A percentile compares a stretch with the other conserved stretches of the same genome.
Conservation (phyloP, 2,113 vertebrate genomes). For the Semnopithecus entellus region DNA sequence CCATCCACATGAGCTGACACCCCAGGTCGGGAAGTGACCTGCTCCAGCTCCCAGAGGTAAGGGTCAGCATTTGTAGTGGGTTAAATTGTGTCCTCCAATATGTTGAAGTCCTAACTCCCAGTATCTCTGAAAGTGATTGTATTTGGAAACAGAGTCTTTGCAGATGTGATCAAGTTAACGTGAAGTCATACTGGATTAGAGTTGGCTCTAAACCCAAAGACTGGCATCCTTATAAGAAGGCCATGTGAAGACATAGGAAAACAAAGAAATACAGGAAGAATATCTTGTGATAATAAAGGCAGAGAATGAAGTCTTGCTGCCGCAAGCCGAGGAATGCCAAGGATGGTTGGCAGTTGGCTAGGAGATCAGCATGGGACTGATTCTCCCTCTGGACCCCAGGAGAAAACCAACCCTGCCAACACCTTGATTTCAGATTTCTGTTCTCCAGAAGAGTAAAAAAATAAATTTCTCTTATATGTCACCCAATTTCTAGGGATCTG, state of each 20-base stretch:
- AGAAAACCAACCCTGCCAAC: not conserved
- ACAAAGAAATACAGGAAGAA: not conserved
- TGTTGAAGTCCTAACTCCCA: not conserved
- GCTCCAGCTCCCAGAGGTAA: not conserved
- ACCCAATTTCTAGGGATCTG: not conserved
- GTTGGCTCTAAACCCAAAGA: not conserved
- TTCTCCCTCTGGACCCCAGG: not conserved
- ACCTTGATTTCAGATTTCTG: not conserved
- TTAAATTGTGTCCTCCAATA: not conserved
- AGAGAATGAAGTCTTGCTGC: not conserved
- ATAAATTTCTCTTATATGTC: not conserved
- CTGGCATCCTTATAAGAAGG: not conserved
- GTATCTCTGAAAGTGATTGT: not conserved
- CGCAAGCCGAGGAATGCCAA: not conserved
- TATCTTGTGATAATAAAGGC: not conserved
- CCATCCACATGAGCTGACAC: not conserved
- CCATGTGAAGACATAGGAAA: not conserved
- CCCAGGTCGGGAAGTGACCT: not conserved
- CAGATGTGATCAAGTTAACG: not conserved
- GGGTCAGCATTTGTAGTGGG: not conserved
- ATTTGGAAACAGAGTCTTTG: not conserved
- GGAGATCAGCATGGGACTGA: not conserved
- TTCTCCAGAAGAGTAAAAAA: not conserved
- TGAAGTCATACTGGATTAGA: not conserved
- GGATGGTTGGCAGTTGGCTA: not conserved